These are phyloP conservation scores for Boloria selene DNA, from an alignment of 2,888 invertebrate species.

Conservation along the genomic window DNA sequence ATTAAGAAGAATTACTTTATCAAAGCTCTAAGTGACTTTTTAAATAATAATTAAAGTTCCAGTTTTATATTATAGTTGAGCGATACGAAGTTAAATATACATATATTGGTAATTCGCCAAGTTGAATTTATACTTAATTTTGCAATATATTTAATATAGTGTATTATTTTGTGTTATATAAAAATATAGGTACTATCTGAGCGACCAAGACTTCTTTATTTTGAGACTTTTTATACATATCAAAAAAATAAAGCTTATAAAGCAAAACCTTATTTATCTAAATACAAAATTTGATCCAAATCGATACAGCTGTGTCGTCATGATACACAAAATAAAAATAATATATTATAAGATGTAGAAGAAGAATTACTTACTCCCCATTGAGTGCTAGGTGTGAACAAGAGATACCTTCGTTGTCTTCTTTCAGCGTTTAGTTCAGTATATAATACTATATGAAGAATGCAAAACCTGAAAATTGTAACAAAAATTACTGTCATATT, in stretches of 20 bases:
- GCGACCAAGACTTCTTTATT: no score
- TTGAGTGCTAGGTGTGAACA: slow-evolving; percentile 66
- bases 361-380: slow-evolving; percentile 72
- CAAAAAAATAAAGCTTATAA: no score
- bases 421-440: slow-evolving; percentile 43
- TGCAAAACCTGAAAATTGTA: slow-evolving; percentile 37
- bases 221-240: no score
- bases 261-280: no score
- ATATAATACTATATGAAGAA: slow-evolving; percentile 24
- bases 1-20: no score
- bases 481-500: neutral
- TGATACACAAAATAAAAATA: neutral
- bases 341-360: neutral
- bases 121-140: slow-evolving; percentile 17
- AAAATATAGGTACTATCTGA: no score
- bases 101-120: slow-evolving; percentile 27
- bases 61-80: neutral
- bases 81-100: slow-evolving; percentile 5
- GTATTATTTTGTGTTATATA: neutral
- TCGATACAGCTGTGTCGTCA: no score
- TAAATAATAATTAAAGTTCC: no score
- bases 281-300: no score
- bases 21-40: no score
- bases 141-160: slow-evolving; percentile 16
- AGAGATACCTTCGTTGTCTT: slow-evolving; percentile 63